phyloP scores from a whole-genome alignment of 2,113 vertebrate genomes.

The Heptranchias perlo region DNA sequence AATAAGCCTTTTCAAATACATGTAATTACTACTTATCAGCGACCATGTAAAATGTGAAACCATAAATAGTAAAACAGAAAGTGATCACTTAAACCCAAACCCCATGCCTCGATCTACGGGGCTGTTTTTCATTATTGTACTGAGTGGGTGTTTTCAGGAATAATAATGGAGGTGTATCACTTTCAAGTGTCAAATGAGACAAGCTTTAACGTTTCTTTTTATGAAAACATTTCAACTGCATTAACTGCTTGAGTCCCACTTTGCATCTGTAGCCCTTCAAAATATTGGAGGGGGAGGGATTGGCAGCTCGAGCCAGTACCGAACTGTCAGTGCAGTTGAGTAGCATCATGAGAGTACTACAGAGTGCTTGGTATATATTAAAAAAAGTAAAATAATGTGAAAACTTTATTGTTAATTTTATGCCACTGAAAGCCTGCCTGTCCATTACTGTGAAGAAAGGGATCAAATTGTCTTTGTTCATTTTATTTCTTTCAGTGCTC shows the following conservation, averaged over 20 bases:
- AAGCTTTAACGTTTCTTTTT: not conserved
- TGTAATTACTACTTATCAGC: not conserved
- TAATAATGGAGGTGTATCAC: constrained; percentile 4
- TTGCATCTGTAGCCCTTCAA: not conserved
- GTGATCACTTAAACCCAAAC: not conserved
- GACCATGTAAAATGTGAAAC: not conserved
- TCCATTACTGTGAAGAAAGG: not conserved
- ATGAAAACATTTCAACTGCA: not conserved
- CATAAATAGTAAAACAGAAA: constrained; percentile 9
- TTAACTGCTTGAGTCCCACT: not conserved
- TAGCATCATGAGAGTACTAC: not conserved
- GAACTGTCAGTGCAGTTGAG: not conserved
- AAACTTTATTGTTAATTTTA: not conserved
- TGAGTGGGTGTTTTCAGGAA: constrained; percentile 27
- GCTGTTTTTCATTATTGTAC: constrained; percentile 27
- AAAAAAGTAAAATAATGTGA: not conserved
- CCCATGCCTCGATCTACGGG: not conserved
- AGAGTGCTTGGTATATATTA: not conserved
- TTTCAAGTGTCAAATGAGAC: not conserved
- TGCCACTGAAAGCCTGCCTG: not conserved
- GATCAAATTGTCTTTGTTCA: constrained; percentile 9
- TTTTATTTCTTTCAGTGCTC: constrained; percentile 29
- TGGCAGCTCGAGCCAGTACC: not conserved
- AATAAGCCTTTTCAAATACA: not conserved
- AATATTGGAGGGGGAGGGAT: not conserved